phyloP scores from a whole-genome alignment of 2,113 vertebrate species.

The Menidia beryllina region DNA sequence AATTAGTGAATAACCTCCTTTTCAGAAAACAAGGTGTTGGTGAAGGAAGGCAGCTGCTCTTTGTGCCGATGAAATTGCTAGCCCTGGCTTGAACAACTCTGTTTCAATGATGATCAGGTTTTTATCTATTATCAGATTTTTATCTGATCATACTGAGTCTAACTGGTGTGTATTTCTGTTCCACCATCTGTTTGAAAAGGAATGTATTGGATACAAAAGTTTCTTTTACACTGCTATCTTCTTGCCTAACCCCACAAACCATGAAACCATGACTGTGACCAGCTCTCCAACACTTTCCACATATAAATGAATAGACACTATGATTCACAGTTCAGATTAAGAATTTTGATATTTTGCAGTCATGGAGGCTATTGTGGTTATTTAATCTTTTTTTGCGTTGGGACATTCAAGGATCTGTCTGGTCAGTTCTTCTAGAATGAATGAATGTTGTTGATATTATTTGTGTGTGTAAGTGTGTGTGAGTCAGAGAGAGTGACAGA shows the following conservation, averaged over 20 bases:
- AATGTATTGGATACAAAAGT: conserved; percentile 4
- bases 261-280: conserved; percentile 43
- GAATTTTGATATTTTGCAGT: conserved; percentile 62
- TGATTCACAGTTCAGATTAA: conserved; percentile 59
- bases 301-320: conserved; percentile 48
- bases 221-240: neutral
- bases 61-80: neutral
- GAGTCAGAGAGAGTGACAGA: conserved; percentile 49
- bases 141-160: neutral
- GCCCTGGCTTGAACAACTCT: neutral
- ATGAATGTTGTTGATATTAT: conserved; percentile 55
- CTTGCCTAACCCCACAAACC: conserved; percentile 22
- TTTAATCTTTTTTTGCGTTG: conserved; percentile 67
- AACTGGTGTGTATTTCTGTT: too few species aligned
- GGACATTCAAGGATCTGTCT: conserved; percentile 69
- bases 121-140: too few species aligned
- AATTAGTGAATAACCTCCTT: neutral
- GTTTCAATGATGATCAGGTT: too few species aligned
- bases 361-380: conserved; percentile 66
- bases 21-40: neutral
- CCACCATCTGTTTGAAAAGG: neutral
- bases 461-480: conserved; percentile 15
- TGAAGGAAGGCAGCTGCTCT: neutral
- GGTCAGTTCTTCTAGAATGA: conserved; percentile 54
- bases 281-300: conserved; percentile 33